These are phyloP conservation scores for Rhyzopertha dominica DNA, from an alignment of 1,140 invertebrate genomes.

Conservation along the genomic window DNA sequence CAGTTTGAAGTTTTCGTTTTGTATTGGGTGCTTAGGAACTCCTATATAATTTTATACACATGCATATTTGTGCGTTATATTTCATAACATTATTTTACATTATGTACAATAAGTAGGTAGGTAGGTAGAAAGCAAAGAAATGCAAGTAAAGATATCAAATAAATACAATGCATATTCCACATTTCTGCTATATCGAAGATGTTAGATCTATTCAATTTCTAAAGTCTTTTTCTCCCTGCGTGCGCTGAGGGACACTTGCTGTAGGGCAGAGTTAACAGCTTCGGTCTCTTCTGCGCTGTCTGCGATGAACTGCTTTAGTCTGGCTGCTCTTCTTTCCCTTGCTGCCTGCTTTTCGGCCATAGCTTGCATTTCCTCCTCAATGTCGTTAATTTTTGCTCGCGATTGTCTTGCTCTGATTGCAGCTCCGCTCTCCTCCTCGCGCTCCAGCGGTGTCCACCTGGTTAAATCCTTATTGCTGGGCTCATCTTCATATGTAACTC, in stretches of 20 bases:
- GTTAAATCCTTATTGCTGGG: slow-evolving; percentile 40
- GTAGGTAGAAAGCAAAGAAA: too few relatives aligned
- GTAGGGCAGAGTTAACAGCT: slow-evolving; percentile 14
- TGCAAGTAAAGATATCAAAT: too few relatives aligned
- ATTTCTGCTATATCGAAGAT: too few relatives aligned
- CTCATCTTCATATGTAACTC: slow-evolving; percentile 45
- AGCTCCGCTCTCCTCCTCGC: slow-evolving; percentile 35
- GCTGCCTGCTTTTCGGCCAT: slow-evolving; percentile 52
- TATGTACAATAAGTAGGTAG: too few relatives aligned
- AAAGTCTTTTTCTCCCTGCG: slow-evolving; percentile 5
- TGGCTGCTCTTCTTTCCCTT: slow-evolving; percentile 53
- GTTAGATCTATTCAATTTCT: slow-evolving; percentile 3
- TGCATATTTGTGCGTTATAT: too few relatives aligned
- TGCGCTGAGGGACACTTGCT: not conserved
- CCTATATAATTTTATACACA: too few relatives aligned
- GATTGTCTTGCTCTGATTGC: slow-evolving; percentile 39
- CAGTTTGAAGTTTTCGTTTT: too few relatives aligned
- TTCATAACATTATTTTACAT: too few relatives aligned
- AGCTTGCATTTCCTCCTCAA: slow-evolving; percentile 58
- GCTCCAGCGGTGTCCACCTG: slow-evolving; percentile 51
- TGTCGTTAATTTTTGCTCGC: slow-evolving; percentile 52
- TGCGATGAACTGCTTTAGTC: slow-evolving; percentile 53
- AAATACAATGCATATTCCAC: too few relatives aligned
- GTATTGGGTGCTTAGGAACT: too few relatives aligned
- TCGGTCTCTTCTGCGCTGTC: slow-evolving; percentile 45